These are phyloP conservation scores for Andrena trimmerana DNA, from an alignment of 2,888 invertebrate species.

Conservation along the genomic window DNA sequence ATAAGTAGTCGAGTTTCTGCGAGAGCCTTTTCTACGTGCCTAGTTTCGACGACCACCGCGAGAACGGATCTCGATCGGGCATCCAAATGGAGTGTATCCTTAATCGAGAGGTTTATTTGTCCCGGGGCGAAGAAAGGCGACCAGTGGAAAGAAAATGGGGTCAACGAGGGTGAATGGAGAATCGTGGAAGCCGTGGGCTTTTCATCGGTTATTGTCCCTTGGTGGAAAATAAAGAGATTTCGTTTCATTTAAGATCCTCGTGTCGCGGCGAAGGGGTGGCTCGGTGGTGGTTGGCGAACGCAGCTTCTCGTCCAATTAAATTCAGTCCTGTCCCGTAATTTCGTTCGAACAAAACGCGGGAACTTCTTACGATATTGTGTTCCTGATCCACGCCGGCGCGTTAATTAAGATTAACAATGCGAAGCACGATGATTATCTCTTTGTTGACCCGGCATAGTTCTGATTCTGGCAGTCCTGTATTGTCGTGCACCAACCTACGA, in stretches of 20 bases:
- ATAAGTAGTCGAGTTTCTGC: background rate
- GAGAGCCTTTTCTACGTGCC: background rate
- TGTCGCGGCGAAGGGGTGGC: background rate
- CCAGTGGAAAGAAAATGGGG: slow-evolving; percentile 28
- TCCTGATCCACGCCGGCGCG: slow-evolving; percentile 36
- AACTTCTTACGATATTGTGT: slow-evolving; percentile 60
- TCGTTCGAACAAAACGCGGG: slow-evolving; percentile 43
- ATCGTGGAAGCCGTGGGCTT: slow-evolving; percentile 34
- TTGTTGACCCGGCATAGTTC: slow-evolving; percentile 66
- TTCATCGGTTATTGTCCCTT: slow-evolving; percentile 52
- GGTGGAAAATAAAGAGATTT: slow-evolving; percentile 33
- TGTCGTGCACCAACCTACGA: slow-evolving; percentile 61
- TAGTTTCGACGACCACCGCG: background rate
- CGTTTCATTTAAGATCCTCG: slow-evolving; percentile 38
- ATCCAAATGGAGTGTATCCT: background rate
- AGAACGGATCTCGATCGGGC: background rate
- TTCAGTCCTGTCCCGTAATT: slow-evolving; percentile 35
- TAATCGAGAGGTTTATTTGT: slow-evolving; percentile 21
- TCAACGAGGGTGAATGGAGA: slow-evolving; percentile 16
- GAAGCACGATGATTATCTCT: slow-evolving; percentile 67
- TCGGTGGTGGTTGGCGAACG: background rate
- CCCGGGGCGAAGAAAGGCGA: slow-evolving; percentile 18
- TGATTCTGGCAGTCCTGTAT: slow-evolving; percentile 60
- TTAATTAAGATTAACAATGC: slow-evolving; percentile 72
- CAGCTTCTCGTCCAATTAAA: slow-evolving; percentile 53